Percentiles rank a stretch among this genome's conserved stretches.
phyloP scores from a whole-genome alignment of 2,797 vertebrate genomes.

The Apogon hyalosoma region DNA sequence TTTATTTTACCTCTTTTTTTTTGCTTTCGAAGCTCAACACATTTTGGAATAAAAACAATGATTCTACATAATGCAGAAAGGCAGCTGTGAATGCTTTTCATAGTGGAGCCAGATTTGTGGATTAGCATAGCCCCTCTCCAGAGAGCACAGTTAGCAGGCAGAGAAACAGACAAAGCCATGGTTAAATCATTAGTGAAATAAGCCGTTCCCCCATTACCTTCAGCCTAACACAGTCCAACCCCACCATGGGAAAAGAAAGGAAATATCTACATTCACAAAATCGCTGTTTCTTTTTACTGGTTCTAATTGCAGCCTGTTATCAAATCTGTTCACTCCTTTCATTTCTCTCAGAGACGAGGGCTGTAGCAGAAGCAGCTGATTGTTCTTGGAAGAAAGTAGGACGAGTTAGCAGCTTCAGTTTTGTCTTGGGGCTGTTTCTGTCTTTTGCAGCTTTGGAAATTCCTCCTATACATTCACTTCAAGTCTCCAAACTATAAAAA shows the following conservation, averaged over 20 bases:
- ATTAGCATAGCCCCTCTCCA: conserved; percentile 48
- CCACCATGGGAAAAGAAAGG: conserved; percentile 35
- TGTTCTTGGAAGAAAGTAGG: conserved; percentile 70
- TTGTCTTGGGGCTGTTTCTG: conserved; percentile 54
- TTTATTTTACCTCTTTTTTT: background rate
- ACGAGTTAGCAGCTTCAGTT: conserved; percentile 48
- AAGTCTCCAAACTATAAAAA: conserved; percentile 6
- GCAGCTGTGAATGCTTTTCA: conserved; percentile 54
- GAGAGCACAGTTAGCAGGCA: conserved; percentile 49
- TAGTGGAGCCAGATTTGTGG: conserved; percentile 53
- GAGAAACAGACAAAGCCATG: conserved; percentile 51
- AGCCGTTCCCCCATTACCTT: conserved; percentile 37
- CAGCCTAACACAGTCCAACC: conserved; percentile 38
- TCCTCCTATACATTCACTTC: conserved; percentile 27
- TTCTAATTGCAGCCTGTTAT: conserved; percentile 64
- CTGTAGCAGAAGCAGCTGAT: conserved; percentile 42
- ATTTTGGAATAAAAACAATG: conserved; percentile 22
- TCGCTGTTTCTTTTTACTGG: conserved; percentile 43
- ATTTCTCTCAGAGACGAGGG: conserved; percentile 32
- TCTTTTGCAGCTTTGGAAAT: conserved; percentile 44
- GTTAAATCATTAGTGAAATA: conserved; percentile 63
- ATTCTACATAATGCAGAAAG: conserved; percentile 32
- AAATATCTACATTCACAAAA: conserved; percentile 28
- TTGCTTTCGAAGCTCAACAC: conserved; percentile 18
- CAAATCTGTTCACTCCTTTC: conserved; percentile 44